Evolutionary conservation across 2,113 vertebrate species (phyloP), one percentile per base, ranked within the genome.

Genomic region (Bubo scandiacus): DNA sequence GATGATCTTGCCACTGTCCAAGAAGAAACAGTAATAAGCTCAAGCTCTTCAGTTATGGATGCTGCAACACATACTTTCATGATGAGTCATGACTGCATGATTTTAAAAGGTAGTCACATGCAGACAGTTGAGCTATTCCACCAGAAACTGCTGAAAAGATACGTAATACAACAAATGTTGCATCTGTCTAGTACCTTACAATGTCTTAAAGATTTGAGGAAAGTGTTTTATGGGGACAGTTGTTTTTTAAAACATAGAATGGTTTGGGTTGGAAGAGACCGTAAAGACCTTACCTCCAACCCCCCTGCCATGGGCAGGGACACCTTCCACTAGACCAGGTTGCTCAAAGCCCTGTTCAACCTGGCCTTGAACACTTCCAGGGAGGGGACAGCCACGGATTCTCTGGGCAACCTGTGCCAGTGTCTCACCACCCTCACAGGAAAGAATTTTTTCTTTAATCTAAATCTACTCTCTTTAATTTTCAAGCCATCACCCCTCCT

Each of bases 31-130:
- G 49, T 36, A 54, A 72, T 75, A 71, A 61, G 36, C 58, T 86
- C 9, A 65, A 72, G 45, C 58, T 94, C 34, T 77, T 85, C 68
- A 75, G 16, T 74, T 96, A 78, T 91, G 91, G n/a, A 26, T 90
- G 73, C 66, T 92, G 91, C 62, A 87, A 47, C 54, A 22, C 73
- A 80, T 92, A 57, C 58, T 94, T 92, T 65, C 40, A 54, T 91
- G 89, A 81, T 94, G 94, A 95, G 74, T 96, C 94, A 95, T 52
- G 59, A 84, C 94, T 97, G 94, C 73, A 63, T 97, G 91, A 95
- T 95, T 94, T 95, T 52, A 40, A 91, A 92, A 96, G 91, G 58
- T 79, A 88, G 92, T 95, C 92, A 97, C 91, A 82, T 94, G 92
- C 77, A 86, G 49, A 40, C 65, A 71, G 51, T 83, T 92, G 43